These are phyloP conservation scores for Sepioteuthis lessoniana DNA, from an alignment of 2,888 invertebrate species.

Conservation along the genomic window DNA sequence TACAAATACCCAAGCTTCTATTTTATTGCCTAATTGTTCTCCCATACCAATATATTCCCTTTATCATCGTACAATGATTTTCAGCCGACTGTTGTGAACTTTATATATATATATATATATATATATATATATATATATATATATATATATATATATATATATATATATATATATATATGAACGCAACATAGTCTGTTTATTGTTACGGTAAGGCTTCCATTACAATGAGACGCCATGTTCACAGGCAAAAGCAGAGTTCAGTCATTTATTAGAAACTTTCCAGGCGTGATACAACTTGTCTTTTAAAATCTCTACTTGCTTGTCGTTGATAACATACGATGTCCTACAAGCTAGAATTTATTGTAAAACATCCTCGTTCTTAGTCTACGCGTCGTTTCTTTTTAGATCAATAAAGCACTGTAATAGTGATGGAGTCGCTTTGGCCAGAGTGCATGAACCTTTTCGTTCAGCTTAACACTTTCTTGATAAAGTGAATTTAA, in stretches of 20 bases:
- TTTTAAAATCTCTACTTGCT: not conserved
- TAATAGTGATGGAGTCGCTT: not conserved
- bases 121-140: no score
- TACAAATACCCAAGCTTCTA: not conserved
- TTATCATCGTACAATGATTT: not conserved
- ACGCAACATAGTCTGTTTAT: not conserved
- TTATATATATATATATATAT: not conserved
- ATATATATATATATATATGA: no score
- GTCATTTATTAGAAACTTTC: not conserved
- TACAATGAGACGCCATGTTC: not conserved
- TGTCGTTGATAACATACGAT: not conserved
- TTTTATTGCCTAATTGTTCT: not conserved
- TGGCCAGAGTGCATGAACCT: not conserved
- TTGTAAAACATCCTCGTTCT: not conserved
- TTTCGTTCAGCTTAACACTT: not conserved
- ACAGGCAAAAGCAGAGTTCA: not conserved
- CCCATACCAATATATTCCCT: not conserved
- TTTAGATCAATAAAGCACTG: not conserved
- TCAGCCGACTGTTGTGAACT: not conserved
- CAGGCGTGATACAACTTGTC: not conserved
- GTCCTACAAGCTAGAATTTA: not conserved
- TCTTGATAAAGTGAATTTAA: not conserved
- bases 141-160: no score
- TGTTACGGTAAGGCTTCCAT: not conserved
- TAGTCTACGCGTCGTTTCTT: not conserved